Evolutionary conservation across 1,140 invertebrate genomes (phyloP).

Genomic region (Oppia nitens): DNA sequence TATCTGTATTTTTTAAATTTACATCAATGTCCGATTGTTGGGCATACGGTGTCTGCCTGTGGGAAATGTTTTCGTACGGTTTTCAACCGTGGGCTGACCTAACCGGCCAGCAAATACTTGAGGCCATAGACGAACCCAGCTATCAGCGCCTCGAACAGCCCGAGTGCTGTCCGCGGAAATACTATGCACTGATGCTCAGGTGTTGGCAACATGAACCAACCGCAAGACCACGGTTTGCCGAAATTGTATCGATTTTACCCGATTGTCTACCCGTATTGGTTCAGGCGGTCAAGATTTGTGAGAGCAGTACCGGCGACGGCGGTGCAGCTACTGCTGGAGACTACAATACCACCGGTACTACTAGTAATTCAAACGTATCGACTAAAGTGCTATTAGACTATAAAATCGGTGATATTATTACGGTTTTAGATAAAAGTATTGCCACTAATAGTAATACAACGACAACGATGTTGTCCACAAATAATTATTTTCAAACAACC

Average conservation of each 20-base stretch:
- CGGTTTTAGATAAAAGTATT: conserved; percentile 83
- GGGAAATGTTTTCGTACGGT: conserved; percentile 96
- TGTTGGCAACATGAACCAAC: conserved; percentile 98
- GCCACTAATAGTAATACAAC: too few relatives aligned
- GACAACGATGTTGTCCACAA: too few relatives aligned
- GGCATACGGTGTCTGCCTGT: conserved; percentile 92
- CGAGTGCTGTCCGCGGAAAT: conserved; percentile 64
- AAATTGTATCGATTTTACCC: conserved; percentile 38
- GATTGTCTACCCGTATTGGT: conserved; percentile 64
- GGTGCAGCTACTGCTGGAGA: too few relatives aligned
- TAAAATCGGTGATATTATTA: conserved; percentile 78
- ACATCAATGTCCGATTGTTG: conserved; percentile 99
- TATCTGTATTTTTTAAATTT: conserved; percentile 96
- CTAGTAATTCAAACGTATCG: too few relatives aligned
- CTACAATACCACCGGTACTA: too few relatives aligned
- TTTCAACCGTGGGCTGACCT: conserved; percentile 88
- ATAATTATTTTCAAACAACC: too few relatives aligned
- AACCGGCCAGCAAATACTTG: conserved; percentile 96
- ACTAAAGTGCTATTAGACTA: too few relatives aligned
- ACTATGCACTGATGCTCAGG: conserved; percentile 97
- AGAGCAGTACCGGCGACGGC: conserved; percentile 23
- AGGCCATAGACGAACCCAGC: conserved; percentile 97
- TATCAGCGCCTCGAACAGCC: conserved; percentile 70
- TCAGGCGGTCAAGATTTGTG: conserved; percentile 15
- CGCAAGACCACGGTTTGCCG: conserved; percentile 89